Base-by-base conservation (phyloP, 2,113 vertebrate genomes). In the Globicephala melas region DNA sequence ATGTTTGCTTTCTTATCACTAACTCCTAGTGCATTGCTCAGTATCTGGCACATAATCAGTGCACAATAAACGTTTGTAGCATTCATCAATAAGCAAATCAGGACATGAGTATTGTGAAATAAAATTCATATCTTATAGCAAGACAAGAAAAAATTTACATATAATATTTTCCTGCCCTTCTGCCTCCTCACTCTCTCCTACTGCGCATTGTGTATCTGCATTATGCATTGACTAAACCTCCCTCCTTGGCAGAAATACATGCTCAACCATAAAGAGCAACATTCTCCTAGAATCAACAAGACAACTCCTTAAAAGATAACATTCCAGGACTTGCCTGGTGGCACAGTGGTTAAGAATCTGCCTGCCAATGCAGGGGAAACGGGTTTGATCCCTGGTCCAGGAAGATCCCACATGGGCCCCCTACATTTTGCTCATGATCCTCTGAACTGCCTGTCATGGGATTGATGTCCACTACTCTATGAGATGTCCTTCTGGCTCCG, bases 401-500 rank as follows among this genome's bases (percentile, higher is more conserved):
- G 55, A 58, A 58, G 20, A 58, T 21, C 7, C 55, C 55, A 58
- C 55, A 1, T 58, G 55, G 98, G 98, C 98, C n/a, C 99, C 98
- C 1, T 99, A 99, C 53, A 99, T 98, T 0, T 97, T 99, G 33
- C 44, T 99, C 86, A 98, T 99, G 99, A 99, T 99, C 97, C 99
- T 99, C 93, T 94, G 98, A 93, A 99, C 99, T 12, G 98, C 98
- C 4, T 99, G 99, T 87, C 98, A 99, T 0, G 98, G 98, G 9
- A 98, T 95, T 33, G 98, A 98, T 23, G 98, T 99, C 65, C 98
- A 96, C 15, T 83, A 99, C 28, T 99, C 89, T 99, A 98, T 14
- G 99, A 99, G 96, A 98, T 97, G 47, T 99, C 98, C 0, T 99
- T 99, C 97, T 99, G 99, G 98, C 97, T 99, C 8, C 97, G 99